These are phyloP conservation scores for Erebia aethiops DNA, from an alignment of 2,888 invertebrate species.

Conservation along the genomic window DNA sequence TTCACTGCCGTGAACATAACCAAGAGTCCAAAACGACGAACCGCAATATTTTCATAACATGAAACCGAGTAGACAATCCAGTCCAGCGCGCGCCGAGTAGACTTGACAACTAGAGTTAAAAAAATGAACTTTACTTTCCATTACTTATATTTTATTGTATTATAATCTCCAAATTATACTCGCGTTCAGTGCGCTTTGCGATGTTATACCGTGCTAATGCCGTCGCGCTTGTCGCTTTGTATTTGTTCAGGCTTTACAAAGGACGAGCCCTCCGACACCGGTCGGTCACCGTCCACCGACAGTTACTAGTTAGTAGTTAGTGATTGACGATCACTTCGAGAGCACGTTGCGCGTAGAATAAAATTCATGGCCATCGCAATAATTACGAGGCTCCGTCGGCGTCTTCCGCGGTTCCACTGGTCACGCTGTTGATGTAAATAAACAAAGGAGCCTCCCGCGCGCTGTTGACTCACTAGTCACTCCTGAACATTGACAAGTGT, in stretches of 20 bases:
- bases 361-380: conserved; percentile 39
- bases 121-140: too few relatives aligned
- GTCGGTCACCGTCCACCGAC: conserved; percentile 34
- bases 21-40: too few relatives aligned
- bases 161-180: too few relatives aligned
- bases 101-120: too few relatives aligned
- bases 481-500: conserved; percentile 49
- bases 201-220: not conserved
- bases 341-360: conserved; percentile 47
- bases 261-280: conserved; percentile 36
- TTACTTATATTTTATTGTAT: too few relatives aligned
- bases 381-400: conserved; percentile 32
- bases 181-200: too few relatives aligned
- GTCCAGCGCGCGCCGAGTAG: too few relatives aligned
- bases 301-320: too few relatives aligned
- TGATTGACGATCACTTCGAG: conserved; percentile 58
- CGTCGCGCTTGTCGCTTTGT: not conserved
- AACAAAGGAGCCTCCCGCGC: conserved; percentile 55
- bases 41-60: too few relatives aligned
- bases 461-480: conserved; percentile 58
- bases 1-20: too few relatives aligned
- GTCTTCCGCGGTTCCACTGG: conserved; percentile 38
- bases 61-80: too few relatives aligned
- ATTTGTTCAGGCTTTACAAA: not conserved
- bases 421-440: conserved; percentile 61